phyloP scores from a whole-genome alignment of 2,113 vertebrate genomes.

The Microtus pennsylvanicus region DNA sequence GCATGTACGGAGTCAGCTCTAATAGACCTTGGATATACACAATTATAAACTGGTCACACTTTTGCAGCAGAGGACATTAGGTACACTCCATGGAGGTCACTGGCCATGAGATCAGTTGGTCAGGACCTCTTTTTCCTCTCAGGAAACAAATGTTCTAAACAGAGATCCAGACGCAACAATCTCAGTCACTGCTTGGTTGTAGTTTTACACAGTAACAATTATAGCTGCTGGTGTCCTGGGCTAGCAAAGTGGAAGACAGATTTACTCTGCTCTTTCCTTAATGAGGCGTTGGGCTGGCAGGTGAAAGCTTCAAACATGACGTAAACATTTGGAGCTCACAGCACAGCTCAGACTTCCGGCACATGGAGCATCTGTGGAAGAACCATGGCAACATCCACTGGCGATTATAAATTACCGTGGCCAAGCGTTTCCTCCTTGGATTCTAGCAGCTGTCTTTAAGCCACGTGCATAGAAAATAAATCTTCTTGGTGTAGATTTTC shows the following conservation, averaged over 20 bases:
- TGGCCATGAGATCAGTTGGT: not conserved
- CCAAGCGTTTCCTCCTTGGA: slow-evolving; percentile 36
- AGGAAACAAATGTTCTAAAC: slow-evolving; percentile 60
- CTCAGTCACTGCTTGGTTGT: slow-evolving; percentile 38
- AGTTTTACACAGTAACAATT: slow-evolving; percentile 62
- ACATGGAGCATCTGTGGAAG: not conserved
- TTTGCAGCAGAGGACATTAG: slow-evolving; percentile 47
- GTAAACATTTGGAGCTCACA: not conserved
- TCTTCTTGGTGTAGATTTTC: not conserved
- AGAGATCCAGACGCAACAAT: not conserved
- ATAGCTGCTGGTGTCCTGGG: slow-evolving; percentile 20
- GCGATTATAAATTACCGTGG: slow-evolving; percentile 13
- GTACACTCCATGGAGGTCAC: not conserved
- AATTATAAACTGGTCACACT: not conserved
- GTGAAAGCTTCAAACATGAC: slow-evolving; percentile 18
- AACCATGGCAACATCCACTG: not conserved
- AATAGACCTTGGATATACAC: slow-evolving; percentile 64
- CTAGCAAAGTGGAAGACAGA: slow-evolving; percentile 45
- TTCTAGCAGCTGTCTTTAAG: not conserved
- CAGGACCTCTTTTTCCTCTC: slow-evolving; percentile 40
- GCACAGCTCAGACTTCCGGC: not conserved
- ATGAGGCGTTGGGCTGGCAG: slow-evolving; percentile 8
- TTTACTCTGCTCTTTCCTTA: slow-evolving; percentile 35
- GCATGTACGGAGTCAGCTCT: slow-evolving; percentile 63
- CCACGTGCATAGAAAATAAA: not conserved